Evolutionary conservation across 1,140 invertebrate species (phyloP), one percentile per base, ranked within the genome.

Genomic region (Scaptomyza hsui): DNA sequence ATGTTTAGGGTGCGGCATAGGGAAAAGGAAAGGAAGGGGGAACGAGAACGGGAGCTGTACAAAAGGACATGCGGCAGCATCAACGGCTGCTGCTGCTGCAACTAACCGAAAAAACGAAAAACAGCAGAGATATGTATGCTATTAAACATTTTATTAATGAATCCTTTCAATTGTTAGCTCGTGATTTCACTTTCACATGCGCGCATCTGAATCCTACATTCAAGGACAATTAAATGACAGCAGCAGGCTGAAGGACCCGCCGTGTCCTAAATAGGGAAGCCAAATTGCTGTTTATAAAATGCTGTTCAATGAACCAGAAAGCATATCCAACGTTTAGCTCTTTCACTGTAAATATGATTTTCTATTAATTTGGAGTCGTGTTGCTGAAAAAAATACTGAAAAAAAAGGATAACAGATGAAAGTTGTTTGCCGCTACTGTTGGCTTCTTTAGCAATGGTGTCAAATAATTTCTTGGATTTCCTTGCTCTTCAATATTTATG

Each of bases 81-180:
- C n/a, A n/a, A n/a, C n/a, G n/a, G n/a, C n/a, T 1, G 24, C 24
- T 24, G 24, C 24, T 24, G 81, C 82, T 78, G 74, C 81, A 73
- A 51, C 64, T 47, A 77, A 64, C 86, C 78, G 51, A 85, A 29
- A 37, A 37, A 37, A 37, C 26, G 6, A 37, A 4, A 37, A 26
- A 48, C 26, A 61, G 16, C n/a, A 21, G 13, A 70, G 61, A 75
- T 74, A 68, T 83, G 71, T 85, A 78, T 78, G 65, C 83, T 89
- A 88, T 88, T 88, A 88, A 81, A 88, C 75, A 88, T 86, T 82
- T 88, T 88, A 88, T 88, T 88, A 88, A 88, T 88, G 82, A 88
- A 88, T 88, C 82, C 82, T 82, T 86, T 88, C 71, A 78, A 82
- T 86, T 88, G 81, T 86, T 86, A 88, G 81, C 81, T 74, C 78